Evolutionary conservation across 1,140 invertebrate genomes (phyloP).

Genomic region (Drosophila albomicans): DNA sequence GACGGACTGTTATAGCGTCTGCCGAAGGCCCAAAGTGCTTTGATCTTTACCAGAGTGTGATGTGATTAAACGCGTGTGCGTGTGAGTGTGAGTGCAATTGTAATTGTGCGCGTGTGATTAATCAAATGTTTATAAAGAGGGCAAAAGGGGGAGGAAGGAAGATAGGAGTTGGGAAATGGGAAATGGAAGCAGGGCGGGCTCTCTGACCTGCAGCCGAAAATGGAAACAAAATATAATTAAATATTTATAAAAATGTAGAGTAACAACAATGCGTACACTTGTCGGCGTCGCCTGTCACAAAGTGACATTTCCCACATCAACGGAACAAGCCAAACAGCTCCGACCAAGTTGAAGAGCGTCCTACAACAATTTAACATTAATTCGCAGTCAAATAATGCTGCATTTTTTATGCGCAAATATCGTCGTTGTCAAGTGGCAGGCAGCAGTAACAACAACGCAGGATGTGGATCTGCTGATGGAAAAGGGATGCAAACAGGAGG

Average conservation of each 20-base stretch:
- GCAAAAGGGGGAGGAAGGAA: conserved; percentile 8
- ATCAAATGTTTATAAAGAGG: conserved; percentile 73
- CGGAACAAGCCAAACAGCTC: conserved; percentile 43
- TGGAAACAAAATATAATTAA: conserved; percentile 80
- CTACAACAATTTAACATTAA: conserved; percentile 82
- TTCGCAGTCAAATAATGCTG: conserved; percentile 81
- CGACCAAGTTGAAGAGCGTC: conserved; percentile 51
- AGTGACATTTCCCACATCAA: conserved; percentile 82
- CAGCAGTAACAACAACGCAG: conserved; percentile 32
- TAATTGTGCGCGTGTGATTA: conserved; percentile 62
- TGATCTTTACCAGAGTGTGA: conserved; percentile 70
- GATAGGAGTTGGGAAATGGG: neutral
- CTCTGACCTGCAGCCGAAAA: conserved; percentile 50
- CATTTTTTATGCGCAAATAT: conserved; percentile 83
- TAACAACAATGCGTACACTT: conserved; percentile 76
- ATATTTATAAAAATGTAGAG: conserved; percentile 80
- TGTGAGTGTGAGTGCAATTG: conserved; percentile 39
- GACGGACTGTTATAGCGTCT: conserved; percentile 47
- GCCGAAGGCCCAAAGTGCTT: conserved; percentile 51
- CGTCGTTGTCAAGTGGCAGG: conserved; percentile 80
- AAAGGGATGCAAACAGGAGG: conserved; percentile 48
- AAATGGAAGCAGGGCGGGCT: conserved; percentile 2
- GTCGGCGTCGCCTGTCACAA: conserved; percentile 73
- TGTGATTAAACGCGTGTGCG: conserved; percentile 30
- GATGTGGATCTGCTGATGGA: conserved; percentile 52